Conservation (phyloP, 2,113 vertebrate species). For the Sitta europaea region DNA sequence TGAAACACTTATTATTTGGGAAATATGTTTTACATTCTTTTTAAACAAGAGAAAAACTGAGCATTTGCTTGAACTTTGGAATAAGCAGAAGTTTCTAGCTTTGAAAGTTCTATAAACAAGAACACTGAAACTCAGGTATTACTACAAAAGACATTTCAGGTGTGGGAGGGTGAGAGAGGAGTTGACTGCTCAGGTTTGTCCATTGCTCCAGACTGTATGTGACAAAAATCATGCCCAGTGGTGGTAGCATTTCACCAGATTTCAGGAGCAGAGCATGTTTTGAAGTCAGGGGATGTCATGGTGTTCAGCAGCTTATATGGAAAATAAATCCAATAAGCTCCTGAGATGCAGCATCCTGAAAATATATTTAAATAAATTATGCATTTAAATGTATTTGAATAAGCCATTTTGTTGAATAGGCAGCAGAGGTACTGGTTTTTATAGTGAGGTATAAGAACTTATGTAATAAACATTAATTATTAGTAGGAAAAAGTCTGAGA, state of each 20-base stretch:
- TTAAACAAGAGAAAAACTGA: background rate
- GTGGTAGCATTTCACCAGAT: constrained; percentile 38
- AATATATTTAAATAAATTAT: background rate
- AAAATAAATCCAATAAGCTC: background rate
- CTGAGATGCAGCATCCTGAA: background rate
- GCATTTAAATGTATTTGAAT: background rate
- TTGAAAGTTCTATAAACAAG: background rate
- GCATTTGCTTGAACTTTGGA: background rate
- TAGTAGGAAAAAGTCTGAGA: background rate
- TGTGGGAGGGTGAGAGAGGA: background rate
- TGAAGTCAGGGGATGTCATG: background rate
- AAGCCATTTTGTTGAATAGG: background rate
- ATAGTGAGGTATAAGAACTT: background rate
- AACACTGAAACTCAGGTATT: background rate
- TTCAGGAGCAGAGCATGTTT: constrained; percentile 23
- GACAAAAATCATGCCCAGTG: constrained; percentile 9
- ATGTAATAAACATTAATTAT: background rate
- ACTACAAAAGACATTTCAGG: background rate
- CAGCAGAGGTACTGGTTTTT: background rate
- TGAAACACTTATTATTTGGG: background rate
- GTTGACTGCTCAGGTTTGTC: background rate
- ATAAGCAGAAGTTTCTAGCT: background rate
- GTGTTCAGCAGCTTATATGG: background rate
- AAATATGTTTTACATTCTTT: background rate
- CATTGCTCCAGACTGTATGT: background rate